Percentiles rank a stretch among this genome's conserved stretches.
Evolutionary conservation across 1,140 invertebrate genomes (phyloP).

Genomic region (Penaeus indicus): DNA sequence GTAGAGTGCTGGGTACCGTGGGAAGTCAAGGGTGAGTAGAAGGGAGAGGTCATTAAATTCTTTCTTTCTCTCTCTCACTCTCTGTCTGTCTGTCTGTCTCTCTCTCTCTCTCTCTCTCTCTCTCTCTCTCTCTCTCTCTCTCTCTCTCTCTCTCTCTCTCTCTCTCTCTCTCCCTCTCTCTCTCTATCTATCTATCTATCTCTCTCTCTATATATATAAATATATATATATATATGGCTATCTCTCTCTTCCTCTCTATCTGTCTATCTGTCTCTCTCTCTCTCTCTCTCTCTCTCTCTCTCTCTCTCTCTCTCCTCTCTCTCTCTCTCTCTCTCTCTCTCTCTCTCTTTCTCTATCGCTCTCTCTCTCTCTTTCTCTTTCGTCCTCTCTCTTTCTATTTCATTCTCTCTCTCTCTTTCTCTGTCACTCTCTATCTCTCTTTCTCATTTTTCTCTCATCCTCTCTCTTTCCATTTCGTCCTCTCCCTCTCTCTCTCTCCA

Average conservation of each 20-base stretch:
- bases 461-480: no score
- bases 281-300: slow-evolving; percentile 7
- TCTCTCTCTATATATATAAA: no score
- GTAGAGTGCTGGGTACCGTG: no score
- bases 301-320: background rate
- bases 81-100: background rate
- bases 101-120: background rate
- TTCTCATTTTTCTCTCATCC: no score
- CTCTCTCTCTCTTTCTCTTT: background rate
- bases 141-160: no score
- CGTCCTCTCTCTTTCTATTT: background rate
- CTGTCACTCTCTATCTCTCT: no score
- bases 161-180: rapidly evolving
- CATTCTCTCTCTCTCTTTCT: slow-evolving; percentile 2
- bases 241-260: background rate
- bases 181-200: no score
- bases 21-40: no score
- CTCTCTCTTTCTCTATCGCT: background rate
- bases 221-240: no score
- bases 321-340: no score
- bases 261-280: background rate
- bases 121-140: slow-evolving; percentile 5
- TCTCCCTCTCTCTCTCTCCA: no score
- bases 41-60: background rate
- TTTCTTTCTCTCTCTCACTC: background rate